Base-by-base conservation (phyloP, 2,113 vertebrate species). In the Regulus satrapa region DNA sequence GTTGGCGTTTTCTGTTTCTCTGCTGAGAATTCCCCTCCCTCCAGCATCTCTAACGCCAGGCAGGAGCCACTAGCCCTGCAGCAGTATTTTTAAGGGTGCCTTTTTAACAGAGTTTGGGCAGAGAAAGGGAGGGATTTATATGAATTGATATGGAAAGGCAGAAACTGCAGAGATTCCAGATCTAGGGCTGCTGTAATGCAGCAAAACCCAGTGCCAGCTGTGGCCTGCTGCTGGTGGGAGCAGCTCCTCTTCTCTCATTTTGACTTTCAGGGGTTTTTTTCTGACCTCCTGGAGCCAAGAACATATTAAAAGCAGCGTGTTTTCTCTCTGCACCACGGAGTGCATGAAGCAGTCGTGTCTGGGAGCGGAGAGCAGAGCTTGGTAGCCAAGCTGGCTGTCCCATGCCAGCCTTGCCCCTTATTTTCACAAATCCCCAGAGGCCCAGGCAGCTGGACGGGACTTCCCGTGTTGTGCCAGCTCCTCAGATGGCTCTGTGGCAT, bases 291-390 rank as follows among this genome's bases (percentile, higher is more conserved):
- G 8, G 8, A 86, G 58, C 46, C 63, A 17, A 45, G 68, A 43
- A 2, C 28, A n/a, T 16, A 11, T 14, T 6, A 34, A 56, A 67
- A 71, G 23, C 7, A 5, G 9, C 1, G 12, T 9, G 2, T 28
- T 73, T 71, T 26, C 51, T 26, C 6, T 10, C 14, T 15, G 41
- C 26, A 7, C 2, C 0, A 0, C 8, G 3, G 23, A 26, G n/a
- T 4, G 23, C 13, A 1, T 21, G 54, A 32, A 56, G 81, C 1
- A 69, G 7, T 7, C 12, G 32, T 5, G 19, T 25, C 24, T 5
- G 5, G 79, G 76, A 2, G 18, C 0, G 1, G n/a, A 46, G 67
- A 71, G 81, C 43, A 51, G 54, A 0, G 0, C n/a, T 40, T 19
- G 15, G 24, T 73, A 46, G 49, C 74, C 13, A 8, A 12, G 43